These are phyloP conservation scores for Phanerotoma sp. DNA, from an alignment of 2,888 invertebrate genomes.

Conservation along the genomic window DNA sequence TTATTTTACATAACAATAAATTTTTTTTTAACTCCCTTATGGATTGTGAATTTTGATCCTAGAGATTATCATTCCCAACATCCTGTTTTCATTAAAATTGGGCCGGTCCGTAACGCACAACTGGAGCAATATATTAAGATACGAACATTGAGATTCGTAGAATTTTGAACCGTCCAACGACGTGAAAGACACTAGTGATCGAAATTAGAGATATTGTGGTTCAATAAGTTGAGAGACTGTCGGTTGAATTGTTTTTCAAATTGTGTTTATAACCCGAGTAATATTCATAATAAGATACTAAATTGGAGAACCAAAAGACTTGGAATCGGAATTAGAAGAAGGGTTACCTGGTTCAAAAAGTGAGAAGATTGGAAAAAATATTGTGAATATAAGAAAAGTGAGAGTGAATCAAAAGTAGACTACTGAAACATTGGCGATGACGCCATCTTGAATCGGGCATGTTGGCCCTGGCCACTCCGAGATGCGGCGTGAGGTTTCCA, in stretches of 20 bases:
- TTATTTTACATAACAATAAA: too few relatives aligned
- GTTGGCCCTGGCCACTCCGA: conserved; percentile 34
- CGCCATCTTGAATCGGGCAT: conserved; percentile 36
- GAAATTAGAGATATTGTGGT: background rate
- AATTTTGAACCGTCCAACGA: conserved; percentile 10
- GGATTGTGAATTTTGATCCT: too few relatives aligned
- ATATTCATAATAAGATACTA: too few relatives aligned
- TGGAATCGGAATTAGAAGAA: too few relatives aligned
- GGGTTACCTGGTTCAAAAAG: background rate
- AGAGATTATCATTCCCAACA: too few relatives aligned
- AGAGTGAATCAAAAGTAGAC: conserved; percentile 3
- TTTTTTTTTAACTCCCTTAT: too few relatives aligned
- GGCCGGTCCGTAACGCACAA: conserved; percentile 35
- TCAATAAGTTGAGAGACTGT: too few relatives aligned
- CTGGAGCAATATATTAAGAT: conserved; percentile 45
- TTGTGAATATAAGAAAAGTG: conserved; percentile 5
- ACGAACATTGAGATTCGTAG: background rate
- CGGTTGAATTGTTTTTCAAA: too few relatives aligned
- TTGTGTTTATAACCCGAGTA: too few relatives aligned
- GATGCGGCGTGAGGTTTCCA: conserved; percentile 35
- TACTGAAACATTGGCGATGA: conserved; percentile 27
- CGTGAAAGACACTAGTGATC: conserved; percentile 12
- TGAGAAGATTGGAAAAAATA: conserved; percentile 3
- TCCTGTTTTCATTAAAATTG: background rate
- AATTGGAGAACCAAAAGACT: too few relatives aligned